Percentiles rank a stretch among this genome's conserved stretches.
phyloP scores from a whole-genome alignment of 2,888 invertebrate species.

The Nomada lathburiana region DNA sequence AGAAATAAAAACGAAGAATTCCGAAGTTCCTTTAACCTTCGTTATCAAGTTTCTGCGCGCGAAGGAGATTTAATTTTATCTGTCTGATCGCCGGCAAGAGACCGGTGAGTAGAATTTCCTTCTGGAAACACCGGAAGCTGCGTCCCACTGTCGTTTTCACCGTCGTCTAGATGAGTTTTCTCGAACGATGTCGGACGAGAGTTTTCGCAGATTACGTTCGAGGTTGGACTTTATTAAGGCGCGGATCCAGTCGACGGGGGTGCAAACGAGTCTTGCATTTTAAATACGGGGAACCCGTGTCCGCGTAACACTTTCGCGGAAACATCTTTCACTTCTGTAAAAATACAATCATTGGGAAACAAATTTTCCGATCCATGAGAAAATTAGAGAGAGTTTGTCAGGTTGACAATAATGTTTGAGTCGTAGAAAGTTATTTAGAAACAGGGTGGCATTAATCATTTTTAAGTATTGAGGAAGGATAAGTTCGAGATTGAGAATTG shows the following conservation, averaged over 20 bases:
- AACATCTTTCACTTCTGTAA: conserved; percentile 13
- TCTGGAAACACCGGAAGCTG: conserved; percentile 4
- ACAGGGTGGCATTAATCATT: no score
- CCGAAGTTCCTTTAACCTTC: background rate
- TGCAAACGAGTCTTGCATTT: conserved; percentile 51
- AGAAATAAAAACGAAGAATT: background rate
- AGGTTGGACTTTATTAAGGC: conserved; percentile 63
- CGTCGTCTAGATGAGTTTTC: conserved; percentile 53
- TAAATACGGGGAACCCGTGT: conserved; percentile 21
- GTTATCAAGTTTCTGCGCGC: background rate
- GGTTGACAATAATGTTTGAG: background rate
- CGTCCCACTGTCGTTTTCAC: background rate
- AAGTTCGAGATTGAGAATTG: no score
- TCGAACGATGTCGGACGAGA: conserved; percentile 44
- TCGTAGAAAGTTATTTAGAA: background rate
- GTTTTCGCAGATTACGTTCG: conserved; percentile 57
- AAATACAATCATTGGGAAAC: conserved; percentile 12
- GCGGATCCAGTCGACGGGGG: conserved; percentile 22
- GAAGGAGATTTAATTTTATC: conserved; percentile 28
- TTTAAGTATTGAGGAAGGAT: no score
- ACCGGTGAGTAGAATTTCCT: background rate
- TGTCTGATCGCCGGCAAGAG: background rate
- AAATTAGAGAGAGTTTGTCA: background rate
- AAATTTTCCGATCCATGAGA: background rate
- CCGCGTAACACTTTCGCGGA: conserved; percentile 8